Base-by-base conservation (phyloP, 1,140 invertebrate genomes). In the Nasonia giraulti region DNA sequence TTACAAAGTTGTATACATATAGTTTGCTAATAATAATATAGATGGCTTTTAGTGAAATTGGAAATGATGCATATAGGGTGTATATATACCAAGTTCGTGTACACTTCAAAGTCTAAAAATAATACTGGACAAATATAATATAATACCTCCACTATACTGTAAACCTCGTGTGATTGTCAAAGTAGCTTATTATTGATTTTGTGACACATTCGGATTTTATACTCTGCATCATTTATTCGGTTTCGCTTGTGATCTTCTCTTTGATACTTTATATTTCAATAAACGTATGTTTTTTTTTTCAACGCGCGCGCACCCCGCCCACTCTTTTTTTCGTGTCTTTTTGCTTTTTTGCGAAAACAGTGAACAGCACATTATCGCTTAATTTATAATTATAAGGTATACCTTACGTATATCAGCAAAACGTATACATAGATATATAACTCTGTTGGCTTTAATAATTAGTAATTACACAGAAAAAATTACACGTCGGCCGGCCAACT, bases 161-260 rank as follows among this genome's bases (percentile, higher is more conserved):
- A 47, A 84, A 79, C 40, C 47, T 71, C 7, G 44, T 79, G 75
- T 79, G 75, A 84, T 84, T 79, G 66, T 84, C 66, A 79, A 73
- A 79, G 27, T 73, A 79, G 44, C 40, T 84, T 84, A 73, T 84
- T 84, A 79, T 84, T 84, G 44, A 79, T 84, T 84, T 84, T n/a
- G 8, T 55, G 66, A 78, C 14, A 73, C 31, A 12, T 55, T 73
- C 20, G 78, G 55, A 33, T 31, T 73, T 73, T 73, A 31, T 73
- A 73, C 69, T 73, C 69, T 14, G 33, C 69, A 10, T 66, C 37
- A 27, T 27, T 40, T 62, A 17, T 44, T 62, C 55, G 31, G 2
- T 80, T 44, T 73, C 20, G 7, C 33, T 73, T 47, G n/a, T 31
- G 31, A 66, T 66, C n/a, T 77, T 78, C 33, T 31, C 20, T 40